phyloP scores from a whole-genome alignment of 2,113 vertebrate genomes.

The Clarias gariepinus region DNA sequence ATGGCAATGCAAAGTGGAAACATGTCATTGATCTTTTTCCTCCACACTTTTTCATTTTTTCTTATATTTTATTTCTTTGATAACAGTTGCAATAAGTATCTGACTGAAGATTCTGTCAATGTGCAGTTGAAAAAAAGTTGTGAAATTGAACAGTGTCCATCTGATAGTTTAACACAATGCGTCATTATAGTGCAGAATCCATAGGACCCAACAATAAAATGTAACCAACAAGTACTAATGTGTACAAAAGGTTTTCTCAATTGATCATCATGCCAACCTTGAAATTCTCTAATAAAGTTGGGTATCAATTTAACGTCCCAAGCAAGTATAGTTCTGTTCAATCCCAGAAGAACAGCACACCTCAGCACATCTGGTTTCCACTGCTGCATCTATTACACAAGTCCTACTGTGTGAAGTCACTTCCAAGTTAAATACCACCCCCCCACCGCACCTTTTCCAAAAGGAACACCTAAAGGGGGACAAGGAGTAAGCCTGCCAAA shows the following conservation, averaged over 20 bases:
- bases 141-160: not conserved
- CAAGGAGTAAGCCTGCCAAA: constrained; percentile 61
- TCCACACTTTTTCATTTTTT: not conserved
- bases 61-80: not conserved
- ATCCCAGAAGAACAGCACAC: constrained; percentile 62
- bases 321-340: constrained; percentile 53
- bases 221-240: not conserved
- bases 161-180: not conserved
- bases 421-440: constrained; percentile 80
- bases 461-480: constrained; percentile 76
- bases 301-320: constrained; percentile 26
- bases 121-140: not conserved
- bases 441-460: not conserved
- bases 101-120: not conserved
- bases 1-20: not conserved
- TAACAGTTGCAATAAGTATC: no score
- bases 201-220: not conserved
- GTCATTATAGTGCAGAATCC: not conserved
- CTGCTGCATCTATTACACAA: constrained; percentile 61
- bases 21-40: not conserved
- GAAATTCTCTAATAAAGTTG: not conserved
- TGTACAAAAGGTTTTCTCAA: not conserved
- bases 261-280: not conserved
- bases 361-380: constrained; percentile 69
- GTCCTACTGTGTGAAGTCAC: constrained; percentile 70